Evolutionary conservation across 2,797 vertebrate species (phyloP).

Genomic region (Hippoglossus hippoglossus): DNA sequence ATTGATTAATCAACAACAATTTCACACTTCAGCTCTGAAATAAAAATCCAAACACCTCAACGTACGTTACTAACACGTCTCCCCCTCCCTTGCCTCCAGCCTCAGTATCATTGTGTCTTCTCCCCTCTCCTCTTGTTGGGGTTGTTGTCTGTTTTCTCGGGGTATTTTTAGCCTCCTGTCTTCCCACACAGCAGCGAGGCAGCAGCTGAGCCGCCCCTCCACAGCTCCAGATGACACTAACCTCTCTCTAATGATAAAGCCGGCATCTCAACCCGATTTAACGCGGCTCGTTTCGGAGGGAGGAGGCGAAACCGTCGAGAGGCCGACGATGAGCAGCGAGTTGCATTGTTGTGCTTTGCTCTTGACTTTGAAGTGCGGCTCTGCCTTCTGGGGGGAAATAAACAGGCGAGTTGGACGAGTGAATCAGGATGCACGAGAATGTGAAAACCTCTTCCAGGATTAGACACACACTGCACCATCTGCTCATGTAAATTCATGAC

Average conservation of each 20-base stretch:
- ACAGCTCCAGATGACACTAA: slow-evolving; percentile 58
- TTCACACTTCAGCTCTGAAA: too few species aligned
- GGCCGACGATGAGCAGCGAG: not conserved
- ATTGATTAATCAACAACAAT: too few species aligned
- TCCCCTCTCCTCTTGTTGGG: slow-evolving; percentile 25
- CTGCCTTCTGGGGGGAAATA: slow-evolving; percentile 23
- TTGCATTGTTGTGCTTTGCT: slow-evolving; percentile 28
- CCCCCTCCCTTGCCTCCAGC: not conserved
- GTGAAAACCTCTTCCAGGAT: not conserved
- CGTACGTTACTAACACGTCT: too few species aligned
- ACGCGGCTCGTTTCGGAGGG: slow-evolving; percentile 29
- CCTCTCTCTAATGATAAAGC: slow-evolving; percentile 61
- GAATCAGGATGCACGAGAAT: slow-evolving; percentile 7
- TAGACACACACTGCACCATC: not conserved
- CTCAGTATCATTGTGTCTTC: not conserved
- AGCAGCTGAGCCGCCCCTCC: slow-evolving; percentile 68
- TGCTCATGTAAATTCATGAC: not conserved
- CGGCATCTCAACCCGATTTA: slow-evolving; percentile 35
- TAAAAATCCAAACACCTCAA: not conserved
- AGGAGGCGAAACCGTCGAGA: slow-evolving; percentile 13
- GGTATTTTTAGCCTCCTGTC: slow-evolving; percentile 76
- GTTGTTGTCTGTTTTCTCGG: slow-evolving; percentile 48
- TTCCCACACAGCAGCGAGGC: slow-evolving; percentile 39
- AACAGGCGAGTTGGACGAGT: slow-evolving; percentile 7
- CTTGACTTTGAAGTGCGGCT: slow-evolving; percentile 38